Evolutionary conservation across 2,888 invertebrate species (phyloP).

Genomic region (Incurvaria masculella): DNA sequence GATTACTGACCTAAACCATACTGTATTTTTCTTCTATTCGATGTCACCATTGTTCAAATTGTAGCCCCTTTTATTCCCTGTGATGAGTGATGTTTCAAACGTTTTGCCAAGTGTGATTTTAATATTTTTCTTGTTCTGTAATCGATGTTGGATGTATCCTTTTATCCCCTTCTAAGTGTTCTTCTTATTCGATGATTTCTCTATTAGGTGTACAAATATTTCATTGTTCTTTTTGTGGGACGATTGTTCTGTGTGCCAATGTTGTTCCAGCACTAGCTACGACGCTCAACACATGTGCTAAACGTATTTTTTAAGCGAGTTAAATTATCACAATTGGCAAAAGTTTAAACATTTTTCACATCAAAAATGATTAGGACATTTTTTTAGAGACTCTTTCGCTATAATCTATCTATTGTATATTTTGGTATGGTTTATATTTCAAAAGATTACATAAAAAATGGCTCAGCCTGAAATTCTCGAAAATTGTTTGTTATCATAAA

Average conservation of each 20-base stretch:
- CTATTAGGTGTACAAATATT: background rate
- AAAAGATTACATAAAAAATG: too few relatives aligned
- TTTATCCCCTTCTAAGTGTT: background rate
- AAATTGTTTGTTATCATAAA: too few relatives aligned
- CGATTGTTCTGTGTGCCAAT: background rate
- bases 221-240: background rate
- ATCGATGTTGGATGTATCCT: constrained; percentile 6
- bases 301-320: background rate
- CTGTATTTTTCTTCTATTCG: too few relatives aligned
- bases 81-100: constrained; percentile 13
- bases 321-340: background rate
- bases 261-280: background rate
- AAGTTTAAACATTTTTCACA: background rate
- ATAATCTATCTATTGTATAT: too few relatives aligned
- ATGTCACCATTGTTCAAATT: too few relatives aligned
- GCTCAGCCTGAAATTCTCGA: too few relatives aligned
- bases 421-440: too few relatives aligned
- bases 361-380: too few relatives aligned
- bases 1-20: too few relatives aligned
- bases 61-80: too few relatives aligned
- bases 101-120: constrained; percentile 13
- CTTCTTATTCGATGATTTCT: background rate
- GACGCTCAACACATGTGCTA: too few relatives aligned
- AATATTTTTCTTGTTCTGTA: constrained; percentile 10
- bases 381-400: too few relatives aligned